These are phyloP conservation scores for Taenioides sp. DNA, from an alignment of 2,797 vertebrate genomes.

Conservation along the genomic window DNA sequence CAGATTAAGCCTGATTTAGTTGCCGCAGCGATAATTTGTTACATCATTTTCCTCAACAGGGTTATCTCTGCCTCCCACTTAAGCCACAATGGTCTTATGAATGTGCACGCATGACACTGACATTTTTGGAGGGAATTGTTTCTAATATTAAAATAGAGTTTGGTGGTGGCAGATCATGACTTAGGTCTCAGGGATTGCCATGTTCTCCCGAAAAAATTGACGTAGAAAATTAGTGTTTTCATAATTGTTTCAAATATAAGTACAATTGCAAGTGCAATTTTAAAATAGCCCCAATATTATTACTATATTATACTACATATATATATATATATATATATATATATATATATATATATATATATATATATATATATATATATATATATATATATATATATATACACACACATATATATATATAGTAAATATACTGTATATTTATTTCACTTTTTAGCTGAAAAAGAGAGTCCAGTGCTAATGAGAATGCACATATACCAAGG, in stretches of 20 bases:
- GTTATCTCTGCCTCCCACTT: slow-evolving; percentile 51
- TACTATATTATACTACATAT: too few relatives aligned
- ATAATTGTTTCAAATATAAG: slow-evolving; percentile 38
- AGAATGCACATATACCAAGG: too few relatives aligned
- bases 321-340: too few relatives aligned
- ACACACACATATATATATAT: too few relatives aligned
- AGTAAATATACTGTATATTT: too few relatives aligned
- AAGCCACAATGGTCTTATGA: slow-evolving; percentile 44
- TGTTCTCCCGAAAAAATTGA: slow-evolving; percentile 33
- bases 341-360: too few relatives aligned
- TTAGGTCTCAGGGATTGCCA: slow-evolving; percentile 43
- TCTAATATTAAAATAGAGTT: slow-evolving; percentile 33
- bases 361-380: too few relatives aligned
- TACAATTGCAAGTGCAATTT: too few relatives aligned
- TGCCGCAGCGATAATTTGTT: slow-evolving; percentile 42
- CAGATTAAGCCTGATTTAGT: slow-evolving; percentile 48
- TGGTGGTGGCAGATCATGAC: slow-evolving; percentile 35
- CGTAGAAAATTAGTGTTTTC: slow-evolving; percentile 36
- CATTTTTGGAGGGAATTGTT: slow-evolving; percentile 29
- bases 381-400: too few relatives aligned
- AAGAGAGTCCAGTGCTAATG: too few relatives aligned
- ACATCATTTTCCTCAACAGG: slow-evolving; percentile 38
- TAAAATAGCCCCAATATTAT: too few relatives aligned
- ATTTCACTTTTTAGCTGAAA: too few relatives aligned
- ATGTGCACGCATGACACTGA: slow-evolving; percentile 36